Conservation (phyloP, 2,888 invertebrate species). For the Nymphalis c-album region DNA sequence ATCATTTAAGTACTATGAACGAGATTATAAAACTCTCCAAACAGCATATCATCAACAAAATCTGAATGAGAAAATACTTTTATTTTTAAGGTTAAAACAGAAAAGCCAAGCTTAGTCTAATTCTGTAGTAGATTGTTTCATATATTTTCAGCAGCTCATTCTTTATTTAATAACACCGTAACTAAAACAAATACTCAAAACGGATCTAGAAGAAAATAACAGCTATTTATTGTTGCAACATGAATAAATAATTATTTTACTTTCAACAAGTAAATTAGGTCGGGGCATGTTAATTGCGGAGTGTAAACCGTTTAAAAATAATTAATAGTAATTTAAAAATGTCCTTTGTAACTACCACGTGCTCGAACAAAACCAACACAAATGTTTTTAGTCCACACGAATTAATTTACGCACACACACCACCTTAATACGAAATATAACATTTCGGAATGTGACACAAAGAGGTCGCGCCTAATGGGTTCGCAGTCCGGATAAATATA, state of each 20-base stretch:
- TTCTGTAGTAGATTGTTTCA: background rate
- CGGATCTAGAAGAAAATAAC: background rate
- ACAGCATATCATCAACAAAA: background rate
- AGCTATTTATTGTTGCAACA: conserved; percentile 7
- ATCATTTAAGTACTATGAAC: too few species aligned
- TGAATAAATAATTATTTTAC: conserved; percentile 7
- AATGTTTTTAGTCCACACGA: conserved; percentile 44
- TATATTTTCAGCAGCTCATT: background rate
- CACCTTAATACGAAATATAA: conserved; percentile 46
- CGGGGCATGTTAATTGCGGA: conserved; percentile 7
- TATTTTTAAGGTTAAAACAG: too few species aligned
- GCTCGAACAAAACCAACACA: conserved; percentile 22
- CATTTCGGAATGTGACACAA: conserved; percentile 58
- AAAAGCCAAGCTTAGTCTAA: background rate
- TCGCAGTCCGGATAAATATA: conserved; percentile 55
- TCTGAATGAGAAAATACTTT: background rate
- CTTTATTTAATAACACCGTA: background rate
- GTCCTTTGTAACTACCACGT: conserved; percentile 1
- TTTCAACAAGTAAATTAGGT: conserved; percentile 8
- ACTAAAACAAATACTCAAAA: conserved; percentile 1
- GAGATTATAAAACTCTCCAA: too few species aligned
- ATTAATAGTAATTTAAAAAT: conserved; percentile 5
- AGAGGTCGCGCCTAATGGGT: conserved; percentile 61
- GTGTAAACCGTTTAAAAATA: conserved; percentile 2
- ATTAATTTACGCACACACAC: conserved; percentile 48